A percentile compares a stretch with the other conserved stretches of the same genome.
These are phyloP conservation scores for Anagrus nilaparvatae DNA, from an alignment of 1,140 invertebrate species.

Conservation along the genomic window DNA sequence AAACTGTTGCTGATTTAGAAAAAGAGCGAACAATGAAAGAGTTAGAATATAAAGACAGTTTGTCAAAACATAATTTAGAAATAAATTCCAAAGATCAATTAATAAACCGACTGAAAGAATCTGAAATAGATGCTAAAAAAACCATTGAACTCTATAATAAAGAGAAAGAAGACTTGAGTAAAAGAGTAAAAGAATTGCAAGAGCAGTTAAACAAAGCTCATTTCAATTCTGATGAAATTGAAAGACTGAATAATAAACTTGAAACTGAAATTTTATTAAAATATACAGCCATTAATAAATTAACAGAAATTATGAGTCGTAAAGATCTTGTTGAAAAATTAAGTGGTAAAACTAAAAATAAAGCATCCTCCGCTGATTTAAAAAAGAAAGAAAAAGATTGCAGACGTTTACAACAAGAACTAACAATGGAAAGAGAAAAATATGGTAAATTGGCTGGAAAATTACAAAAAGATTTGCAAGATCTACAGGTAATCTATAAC, in stretches of 20 bases:
- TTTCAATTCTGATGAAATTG: constrained; percentile 65
- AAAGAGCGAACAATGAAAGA: constrained; percentile 96
- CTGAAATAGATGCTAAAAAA: constrained; percentile 58
- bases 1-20: constrained; percentile 88
- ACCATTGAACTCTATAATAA: constrained; percentile 52
- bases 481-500: constrained; percentile 58
- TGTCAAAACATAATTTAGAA: constrained; percentile 77
- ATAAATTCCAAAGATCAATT: constrained; percentile 66
- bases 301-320: constrained; percentile 93
- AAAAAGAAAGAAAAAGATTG: constrained; percentile 92
- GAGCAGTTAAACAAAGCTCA: constrained; percentile 54
- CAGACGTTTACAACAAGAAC: constrained; percentile 87
- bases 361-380: constrained; percentile 66
- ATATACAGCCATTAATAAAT: constrained; percentile 90
- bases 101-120: constrained; percentile 61
- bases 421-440: constrained; percentile 90
- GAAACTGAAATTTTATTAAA: constrained; percentile 83
- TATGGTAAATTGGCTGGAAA: constrained; percentile 78
- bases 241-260: constrained; percentile 74
- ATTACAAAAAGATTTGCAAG: constrained; percentile 76
- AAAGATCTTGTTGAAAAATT: constrained; percentile 70
- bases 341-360: constrained; percentile 52
- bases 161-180: constrained; percentile 58
- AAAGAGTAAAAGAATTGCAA: constrained; percentile 52
- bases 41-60: constrained; percentile 82